Base-by-base conservation (phyloP, 1,140 invertebrate genomes). In the Delia radicum region DNA sequence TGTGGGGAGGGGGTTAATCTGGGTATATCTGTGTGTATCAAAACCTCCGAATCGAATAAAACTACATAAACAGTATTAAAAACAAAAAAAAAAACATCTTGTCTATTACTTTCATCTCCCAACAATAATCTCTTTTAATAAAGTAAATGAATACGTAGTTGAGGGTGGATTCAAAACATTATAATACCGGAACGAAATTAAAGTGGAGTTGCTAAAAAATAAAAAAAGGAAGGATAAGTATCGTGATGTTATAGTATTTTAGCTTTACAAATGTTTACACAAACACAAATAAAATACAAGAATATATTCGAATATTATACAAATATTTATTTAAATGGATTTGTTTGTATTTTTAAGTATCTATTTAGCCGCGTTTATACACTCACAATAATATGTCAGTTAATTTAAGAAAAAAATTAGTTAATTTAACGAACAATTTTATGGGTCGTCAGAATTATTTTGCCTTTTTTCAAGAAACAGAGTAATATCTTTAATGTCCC, bases 161-260 rank as follows among this genome's bases (percentile, higher is more conserved):
- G 48, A 55, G 48, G 48, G 48, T 55, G 48, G 21, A 21, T 21
- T 21, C n/a, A 55, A 55, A 55, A 55, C 48, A 55, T 18, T 21
- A 55, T 55, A 55, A 55, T 55, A 55, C 48, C 48, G 48, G 48
- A 55, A 55, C 48, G 48, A 55, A 55, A 55, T 55, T 55, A 55
- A 18, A 55, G 48, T 55, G 48, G 48, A 55, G 48, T 55, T 55
- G 48, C 24, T 21, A 42, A 42, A 42, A 3, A 42, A 42, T 42
- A 15, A 42, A 42, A 15, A 42, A 15, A 15, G 37, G 37, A 42
- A 42, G 12, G 6, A 5, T 42, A 10, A 15, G 37, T 42, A 13
- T 42, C n/a, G n/a, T n/a, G n/a, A n/a, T n/a, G n/a, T n/a, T n/a
- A n/a, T n/a, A 33, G 37, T 10, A 15, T 10, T 42, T 42, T 42